A percentile compares a stretch with the other conserved stretches of the same genome.
Conservation (phyloP, 2,113 vertebrate genomes). For the Pygathrix nemaeus region DNA sequence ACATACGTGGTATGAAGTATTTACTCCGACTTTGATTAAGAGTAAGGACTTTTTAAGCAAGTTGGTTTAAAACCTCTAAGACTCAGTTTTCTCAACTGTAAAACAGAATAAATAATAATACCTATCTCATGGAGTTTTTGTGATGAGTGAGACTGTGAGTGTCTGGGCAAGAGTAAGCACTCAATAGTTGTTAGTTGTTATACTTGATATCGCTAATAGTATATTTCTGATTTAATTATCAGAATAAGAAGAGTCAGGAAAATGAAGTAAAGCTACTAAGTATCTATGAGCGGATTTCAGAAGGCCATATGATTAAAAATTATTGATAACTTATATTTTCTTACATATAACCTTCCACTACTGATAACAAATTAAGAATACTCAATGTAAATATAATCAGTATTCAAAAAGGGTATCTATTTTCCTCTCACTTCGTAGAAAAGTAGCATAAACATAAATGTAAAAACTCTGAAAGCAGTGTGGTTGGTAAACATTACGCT, state of each 20-base stretch:
- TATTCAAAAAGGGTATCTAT: not conserved
- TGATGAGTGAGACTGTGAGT: not conserved
- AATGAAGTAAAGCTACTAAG: not conserved
- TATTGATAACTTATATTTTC: not conserved
- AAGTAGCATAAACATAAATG: not conserved
- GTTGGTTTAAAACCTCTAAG: not conserved
- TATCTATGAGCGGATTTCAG: not conserved
- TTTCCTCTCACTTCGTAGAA: not conserved
- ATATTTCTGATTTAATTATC: not conserved
- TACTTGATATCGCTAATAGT: not conserved
- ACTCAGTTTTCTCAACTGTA: not conserved
- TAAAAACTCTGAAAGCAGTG: not conserved
- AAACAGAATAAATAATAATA: not conserved
- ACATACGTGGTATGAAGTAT: not conserved
- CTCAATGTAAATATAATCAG: not conserved
- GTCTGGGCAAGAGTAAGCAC: not conserved
- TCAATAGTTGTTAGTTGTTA: not conserved
- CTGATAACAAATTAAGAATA: not conserved
- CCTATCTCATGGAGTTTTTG: not conserved
- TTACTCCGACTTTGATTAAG: not conserved
- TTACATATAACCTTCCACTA: not conserved
- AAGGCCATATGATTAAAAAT: not conserved
- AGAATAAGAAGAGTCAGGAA: conserved; percentile 25
- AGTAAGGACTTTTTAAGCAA: not conserved
- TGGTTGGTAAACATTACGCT: not conserved